A percentile compares a stretch with the other conserved stretches of the same genome.
Evolutionary conservation across 1,140 invertebrate species (phyloP).

Genomic region (Elymnias hypermnestra): DNA sequence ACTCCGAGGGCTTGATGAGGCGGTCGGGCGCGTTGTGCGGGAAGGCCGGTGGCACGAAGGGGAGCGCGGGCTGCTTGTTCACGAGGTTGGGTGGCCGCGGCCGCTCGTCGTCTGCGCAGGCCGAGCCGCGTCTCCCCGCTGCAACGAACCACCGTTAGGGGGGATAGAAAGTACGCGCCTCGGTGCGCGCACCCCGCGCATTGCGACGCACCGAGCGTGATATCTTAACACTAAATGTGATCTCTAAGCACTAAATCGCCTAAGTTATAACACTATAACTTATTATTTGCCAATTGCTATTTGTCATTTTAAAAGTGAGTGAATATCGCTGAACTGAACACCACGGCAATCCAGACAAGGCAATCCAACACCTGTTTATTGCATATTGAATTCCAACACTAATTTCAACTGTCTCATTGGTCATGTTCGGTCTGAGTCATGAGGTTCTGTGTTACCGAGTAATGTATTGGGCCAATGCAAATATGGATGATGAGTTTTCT

Average conservation of each 20-base stretch:
- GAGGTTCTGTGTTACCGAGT: too few species aligned
- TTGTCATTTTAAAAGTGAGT: too few species aligned
- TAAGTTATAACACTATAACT: too few species aligned
- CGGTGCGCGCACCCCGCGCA: conserved; percentile 6
- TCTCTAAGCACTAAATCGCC: not conserved
- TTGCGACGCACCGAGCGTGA: conserved; percentile 7
- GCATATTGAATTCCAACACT: too few species aligned
- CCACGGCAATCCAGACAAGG: too few species aligned
- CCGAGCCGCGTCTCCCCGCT: conserved; percentile 57
- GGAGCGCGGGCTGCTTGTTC: conserved; percentile 88
- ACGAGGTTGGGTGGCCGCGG: conserved; percentile 80
- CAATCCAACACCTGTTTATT: too few species aligned
- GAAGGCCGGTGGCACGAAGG: conserved; percentile 93
- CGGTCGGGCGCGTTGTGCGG: conserved; percentile 83
- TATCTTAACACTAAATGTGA: conserved; percentile 2
- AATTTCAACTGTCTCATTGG: too few species aligned
- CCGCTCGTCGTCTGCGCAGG: conserved; percentile 66
- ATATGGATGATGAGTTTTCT: too few species aligned
- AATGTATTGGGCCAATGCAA: too few species aligned
- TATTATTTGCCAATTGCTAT: too few species aligned
- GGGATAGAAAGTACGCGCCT: conserved; percentile 61
- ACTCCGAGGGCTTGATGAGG: conserved; percentile 94
- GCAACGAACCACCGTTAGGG: conserved; percentile 45
- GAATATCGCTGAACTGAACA: too few species aligned
- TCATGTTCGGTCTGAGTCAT: too few species aligned